Evolutionary conservation across 2,797 vertebrate species (phyloP).

Genomic region (Smutsia gigantea): DNA sequence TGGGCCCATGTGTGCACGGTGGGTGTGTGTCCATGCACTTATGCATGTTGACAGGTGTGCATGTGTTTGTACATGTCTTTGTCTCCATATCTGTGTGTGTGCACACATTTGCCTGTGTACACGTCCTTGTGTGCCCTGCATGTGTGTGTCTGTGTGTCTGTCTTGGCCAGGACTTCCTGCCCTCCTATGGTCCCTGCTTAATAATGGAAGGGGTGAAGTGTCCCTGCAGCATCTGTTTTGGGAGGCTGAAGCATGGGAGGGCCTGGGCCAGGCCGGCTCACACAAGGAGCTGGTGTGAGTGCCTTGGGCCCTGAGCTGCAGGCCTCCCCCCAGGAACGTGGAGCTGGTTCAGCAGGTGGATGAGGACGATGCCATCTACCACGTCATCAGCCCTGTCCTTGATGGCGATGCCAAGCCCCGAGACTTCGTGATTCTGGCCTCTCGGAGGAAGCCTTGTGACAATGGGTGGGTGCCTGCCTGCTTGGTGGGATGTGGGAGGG

Average conservation of each 20-base stretch:
- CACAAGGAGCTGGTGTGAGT: background rate
- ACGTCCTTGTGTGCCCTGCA: accelerated
- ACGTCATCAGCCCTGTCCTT: constrained; percentile 89
- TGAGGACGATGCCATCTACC: constrained; percentile 94
- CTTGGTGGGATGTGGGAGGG: background rate
- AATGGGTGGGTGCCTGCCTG: constrained; percentile 86
- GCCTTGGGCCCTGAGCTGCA: background rate
- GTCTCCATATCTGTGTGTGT: background rate
- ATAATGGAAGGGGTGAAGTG: background rate
- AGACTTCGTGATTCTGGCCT: constrained; percentile 96
- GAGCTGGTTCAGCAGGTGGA: constrained; percentile 93
- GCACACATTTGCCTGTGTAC: too few relatives aligned
- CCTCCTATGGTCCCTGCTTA: background rate
- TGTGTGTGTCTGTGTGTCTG: too few relatives aligned
- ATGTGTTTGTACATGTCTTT: background rate
- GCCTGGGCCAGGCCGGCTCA: background rate
- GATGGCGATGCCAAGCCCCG: constrained; percentile 88
- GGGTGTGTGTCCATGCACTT: background rate
- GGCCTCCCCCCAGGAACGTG: constrained; percentile 86
- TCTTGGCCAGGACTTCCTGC: background rate
- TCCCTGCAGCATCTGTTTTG: background rate
- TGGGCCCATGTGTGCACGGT: background rate
- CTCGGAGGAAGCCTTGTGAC: constrained; percentile 93
- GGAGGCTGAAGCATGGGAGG: background rate
- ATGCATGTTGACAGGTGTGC: too few relatives aligned